phyloP scores from a whole-genome alignment of 30 jellyfish, hydroid and myxozoan species.

The Hydractinia echinata region DNA sequence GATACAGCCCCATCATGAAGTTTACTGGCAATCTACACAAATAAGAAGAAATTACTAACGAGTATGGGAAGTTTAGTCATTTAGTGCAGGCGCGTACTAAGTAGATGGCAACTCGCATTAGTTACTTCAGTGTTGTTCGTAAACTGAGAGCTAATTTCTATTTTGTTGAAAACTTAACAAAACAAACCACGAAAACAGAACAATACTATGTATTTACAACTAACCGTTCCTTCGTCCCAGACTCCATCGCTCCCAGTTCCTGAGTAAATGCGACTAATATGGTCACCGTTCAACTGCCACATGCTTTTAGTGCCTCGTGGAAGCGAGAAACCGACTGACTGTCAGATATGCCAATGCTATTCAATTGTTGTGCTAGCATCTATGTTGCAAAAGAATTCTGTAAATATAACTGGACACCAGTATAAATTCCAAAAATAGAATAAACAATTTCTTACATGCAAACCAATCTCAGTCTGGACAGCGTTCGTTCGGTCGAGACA shows the following conservation, averaged over 20 bases:
- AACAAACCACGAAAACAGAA: too few relatives aligned
- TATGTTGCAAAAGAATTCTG: neutral
- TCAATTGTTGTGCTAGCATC: slow-evolving; percentile 70
- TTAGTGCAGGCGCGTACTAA: too few relatives aligned
- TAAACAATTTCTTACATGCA: slow-evolving; percentile 41
- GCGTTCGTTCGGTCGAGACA: slow-evolving; percentile 97
- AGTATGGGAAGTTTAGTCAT: too few relatives aligned
- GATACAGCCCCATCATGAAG: slow-evolving; percentile 98
- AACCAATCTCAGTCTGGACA: slow-evolving; percentile 80
- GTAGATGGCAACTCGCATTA: too few relatives aligned
- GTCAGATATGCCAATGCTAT: slow-evolving; percentile 72
- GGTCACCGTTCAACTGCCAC: slow-evolving; percentile 93
- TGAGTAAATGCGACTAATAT: slow-evolving; percentile 76
- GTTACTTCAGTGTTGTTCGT: too few relatives aligned
- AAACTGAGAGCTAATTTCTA: too few relatives aligned
- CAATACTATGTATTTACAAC: neutral
- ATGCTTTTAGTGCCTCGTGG: slow-evolving; percentile 59
- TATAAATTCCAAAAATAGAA: neutral
- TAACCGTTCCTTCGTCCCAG: slow-evolving; percentile 86
- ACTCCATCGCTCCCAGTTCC: slow-evolving; percentile 98
- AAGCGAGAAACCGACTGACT: slow-evolving; percentile 50
- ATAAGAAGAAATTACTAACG: neutral
- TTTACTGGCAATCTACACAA: slow-evolving; percentile 67
- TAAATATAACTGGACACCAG: neutral
- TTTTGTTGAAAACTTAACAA: too few relatives aligned